phyloP scores from a whole-genome alignment of 2,113 vertebrate genomes.

The Urocitellus parryii region DNA sequence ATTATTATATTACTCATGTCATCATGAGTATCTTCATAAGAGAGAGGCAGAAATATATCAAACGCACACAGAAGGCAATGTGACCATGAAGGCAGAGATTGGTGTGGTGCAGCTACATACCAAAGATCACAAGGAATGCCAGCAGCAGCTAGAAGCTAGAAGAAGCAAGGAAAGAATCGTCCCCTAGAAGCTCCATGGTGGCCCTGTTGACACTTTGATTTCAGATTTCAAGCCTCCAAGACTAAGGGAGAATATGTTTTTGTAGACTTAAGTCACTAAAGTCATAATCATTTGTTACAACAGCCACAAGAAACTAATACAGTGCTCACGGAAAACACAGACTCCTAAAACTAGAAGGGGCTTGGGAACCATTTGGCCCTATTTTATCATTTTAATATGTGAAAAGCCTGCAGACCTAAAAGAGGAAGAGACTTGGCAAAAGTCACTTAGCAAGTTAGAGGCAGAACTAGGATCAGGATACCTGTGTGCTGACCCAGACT shows the following conservation, averaged over 20 bases:
- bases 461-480: neutral
- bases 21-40: neutral
- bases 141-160: neutral
- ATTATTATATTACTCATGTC: too few species aligned
- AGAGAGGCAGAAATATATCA: neutral
- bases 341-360: neutral
- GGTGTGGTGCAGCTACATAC: neutral
- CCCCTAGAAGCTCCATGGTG: neutral
- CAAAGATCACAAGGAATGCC: neutral
- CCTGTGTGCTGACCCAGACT: neutral
- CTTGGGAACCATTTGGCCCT: neutral
- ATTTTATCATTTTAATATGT: neutral
- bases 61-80: neutral
- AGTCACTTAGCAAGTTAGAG: neutral
- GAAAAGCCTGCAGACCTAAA: neutral
- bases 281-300: neutral
- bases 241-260: neutral
- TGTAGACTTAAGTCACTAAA: neutral
- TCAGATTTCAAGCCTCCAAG: neutral
- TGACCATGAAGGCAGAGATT: neutral
- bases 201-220: neutral
- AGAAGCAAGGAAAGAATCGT: neutral
- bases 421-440: neutral
- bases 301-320: too few species aligned
- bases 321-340: neutral